Conservation (phyloP, 1,140 invertebrate species). For the Sycophaga agraensis region DNA sequence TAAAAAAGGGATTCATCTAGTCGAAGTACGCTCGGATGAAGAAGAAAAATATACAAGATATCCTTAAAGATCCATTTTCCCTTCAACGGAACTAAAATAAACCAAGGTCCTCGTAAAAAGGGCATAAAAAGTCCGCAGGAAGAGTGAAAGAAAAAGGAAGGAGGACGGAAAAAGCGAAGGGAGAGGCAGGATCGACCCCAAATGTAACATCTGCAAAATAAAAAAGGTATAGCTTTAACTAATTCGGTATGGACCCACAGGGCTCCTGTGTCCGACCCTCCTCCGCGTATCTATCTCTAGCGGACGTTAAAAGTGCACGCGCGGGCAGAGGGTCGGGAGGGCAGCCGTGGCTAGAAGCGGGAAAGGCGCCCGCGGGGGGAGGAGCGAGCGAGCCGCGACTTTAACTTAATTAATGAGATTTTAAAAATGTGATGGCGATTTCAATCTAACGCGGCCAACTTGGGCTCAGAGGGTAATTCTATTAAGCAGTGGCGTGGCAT, state of each 20-base stretch:
- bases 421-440: slow-evolving; percentile 56
- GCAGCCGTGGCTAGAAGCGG: neutral
- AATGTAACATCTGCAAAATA: slow-evolving; percentile 2
- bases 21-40: too few species aligned
- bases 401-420: slow-evolving; percentile 51
- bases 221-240: neutral
- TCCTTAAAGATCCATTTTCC: too few species aligned
- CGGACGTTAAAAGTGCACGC: neutral
- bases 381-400: slow-evolving; percentile 1
- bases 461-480: slow-evolving; percentile 54
- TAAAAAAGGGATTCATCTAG: too few species aligned
- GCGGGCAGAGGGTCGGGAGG: neutral
- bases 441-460: slow-evolving; percentile 54
- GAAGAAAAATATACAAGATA: too few species aligned
- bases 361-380: neutral
- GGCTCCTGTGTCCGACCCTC: too few species aligned
- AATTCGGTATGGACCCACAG: neutral
- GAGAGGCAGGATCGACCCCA: neutral
- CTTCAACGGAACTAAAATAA: slow-evolving; percentile 4
- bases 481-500: slow-evolving; percentile 52
- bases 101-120: slow-evolving; percentile 9
- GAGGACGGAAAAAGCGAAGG: neutral
- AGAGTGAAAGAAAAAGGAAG: neutral
- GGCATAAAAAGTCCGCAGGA: neutral
- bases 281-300: neutral